Evolutionary conservation across 2,113 vertebrate genomes (phyloP).

Genomic region (Tachuris rubrigastra): DNA sequence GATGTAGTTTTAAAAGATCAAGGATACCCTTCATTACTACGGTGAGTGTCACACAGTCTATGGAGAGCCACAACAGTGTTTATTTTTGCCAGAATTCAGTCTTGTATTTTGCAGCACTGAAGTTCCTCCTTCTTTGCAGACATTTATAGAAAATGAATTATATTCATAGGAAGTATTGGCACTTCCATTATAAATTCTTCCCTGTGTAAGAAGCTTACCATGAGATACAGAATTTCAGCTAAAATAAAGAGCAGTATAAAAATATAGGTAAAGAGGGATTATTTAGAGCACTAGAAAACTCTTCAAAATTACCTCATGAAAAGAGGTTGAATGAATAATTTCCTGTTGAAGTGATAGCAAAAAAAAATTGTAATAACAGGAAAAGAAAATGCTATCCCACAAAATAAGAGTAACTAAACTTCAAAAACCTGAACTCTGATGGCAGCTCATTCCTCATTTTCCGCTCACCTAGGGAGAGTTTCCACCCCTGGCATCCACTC

Average conservation of each 20-base stretch:
- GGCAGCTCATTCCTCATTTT: background rate
- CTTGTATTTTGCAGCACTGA: background rate
- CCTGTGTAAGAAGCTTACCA: background rate
- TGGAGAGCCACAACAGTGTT: background rate
- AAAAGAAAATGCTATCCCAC: background rate
- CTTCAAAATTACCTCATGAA: background rate
- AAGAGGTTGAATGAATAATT: background rate
- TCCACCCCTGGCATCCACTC: background rate
- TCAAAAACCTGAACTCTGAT: background rate
- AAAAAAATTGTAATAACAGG: background rate
- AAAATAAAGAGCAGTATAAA: background rate
- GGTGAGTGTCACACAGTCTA: background rate
- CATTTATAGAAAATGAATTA: background rate
- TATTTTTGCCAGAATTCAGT: background rate
- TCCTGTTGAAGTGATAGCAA: background rate
- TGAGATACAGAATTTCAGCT: background rate
- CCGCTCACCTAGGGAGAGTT: background rate
- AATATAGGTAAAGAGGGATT: background rate
- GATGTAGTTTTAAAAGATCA: background rate
- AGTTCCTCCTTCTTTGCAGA: background rate
- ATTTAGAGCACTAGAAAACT: background rate
- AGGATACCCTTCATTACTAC: background rate
- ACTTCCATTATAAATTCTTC: background rate
- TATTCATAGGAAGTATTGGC: background rate
- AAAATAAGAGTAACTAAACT: background rate